Evolutionary conservation across 2,113 vertebrate genomes (phyloP), one percentile per base, ranked within the genome.

Genomic region (Cynocephalus volans): DNA sequence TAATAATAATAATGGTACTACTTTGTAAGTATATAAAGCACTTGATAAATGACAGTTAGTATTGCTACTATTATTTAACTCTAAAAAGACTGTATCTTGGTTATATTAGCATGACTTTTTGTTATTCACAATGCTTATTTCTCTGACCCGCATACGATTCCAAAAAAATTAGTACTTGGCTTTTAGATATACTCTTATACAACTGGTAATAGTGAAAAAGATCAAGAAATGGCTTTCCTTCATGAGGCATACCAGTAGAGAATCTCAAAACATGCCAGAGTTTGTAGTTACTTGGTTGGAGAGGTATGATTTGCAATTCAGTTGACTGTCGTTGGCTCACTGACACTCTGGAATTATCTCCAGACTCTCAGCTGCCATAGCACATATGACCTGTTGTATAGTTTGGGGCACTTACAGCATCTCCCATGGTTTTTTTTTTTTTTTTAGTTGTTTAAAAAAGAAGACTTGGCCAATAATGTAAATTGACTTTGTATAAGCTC

Each of bases 401-500:
- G 9, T 58, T 64, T 50, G 9, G 18, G 33, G 13, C 3, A 24
- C 45, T 64, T 72, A 19, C 31, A 85, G 4, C 10, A 50, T 81
- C 11, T 65, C 28, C 45, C 3, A 33, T 33, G 21, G 28, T 48
- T 77, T 65, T 73, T 58, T 56, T 48, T 77, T 65, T 73, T 58
- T 56, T 60, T 3, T 64, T 24, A 72, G 5, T 88, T 58, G 3
- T 80, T 62, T 28, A 1, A 93, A 69, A 62, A 58, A 88, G 24
- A 72, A 77, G 19, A 91, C 4, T 79, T 85, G 31, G 19, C 31
- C 52, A 96, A 93, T 24, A 36, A 73, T 93, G n/a, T 88, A 31
- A 18, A 77, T 26, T 86, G 17, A 84, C 19, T 75, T 41, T 41
- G 14, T 8, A 41, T 64, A 79, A 95, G 24, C 2, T 70, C 19